Evolutionary conservation across 1,140 invertebrate species (phyloP).

Genomic region (Solen grandis): DNA sequence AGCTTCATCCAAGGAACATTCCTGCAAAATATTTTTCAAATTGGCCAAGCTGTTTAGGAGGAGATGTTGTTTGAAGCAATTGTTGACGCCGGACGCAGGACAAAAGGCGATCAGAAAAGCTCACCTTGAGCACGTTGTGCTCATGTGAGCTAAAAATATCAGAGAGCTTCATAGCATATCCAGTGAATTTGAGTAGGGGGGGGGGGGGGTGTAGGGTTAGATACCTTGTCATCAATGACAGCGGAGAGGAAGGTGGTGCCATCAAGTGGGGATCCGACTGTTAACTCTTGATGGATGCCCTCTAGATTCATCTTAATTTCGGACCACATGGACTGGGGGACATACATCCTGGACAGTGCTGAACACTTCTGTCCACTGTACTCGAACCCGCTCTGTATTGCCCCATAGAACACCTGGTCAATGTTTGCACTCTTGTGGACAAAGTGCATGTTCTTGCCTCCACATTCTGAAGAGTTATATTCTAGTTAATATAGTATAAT

Average conservation of each 20-base stretch:
- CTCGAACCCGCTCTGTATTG: slow-evolving; percentile 96
- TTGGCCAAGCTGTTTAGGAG: too few species aligned
- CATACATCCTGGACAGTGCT: slow-evolving; percentile 97
- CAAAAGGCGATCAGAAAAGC: too few species aligned
- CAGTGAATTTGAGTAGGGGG: too few species aligned
- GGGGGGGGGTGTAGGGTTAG: too few species aligned
- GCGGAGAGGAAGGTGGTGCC: slow-evolving; percentile 93
- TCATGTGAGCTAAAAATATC: too few species aligned
- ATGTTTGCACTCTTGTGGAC: slow-evolving; percentile 95
- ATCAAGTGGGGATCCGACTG: slow-evolving; percentile 93
- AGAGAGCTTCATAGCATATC: too few species aligned
- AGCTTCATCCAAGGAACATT: too few species aligned
- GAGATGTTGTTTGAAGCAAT: too few species aligned
- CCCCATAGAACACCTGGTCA: slow-evolving; percentile 90
- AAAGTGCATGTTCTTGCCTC: slow-evolving; percentile 99
- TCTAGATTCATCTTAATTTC: slow-evolving; percentile 83
- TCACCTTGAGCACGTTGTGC: too few species aligned
- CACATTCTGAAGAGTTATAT: slow-evolving; percentile 93
- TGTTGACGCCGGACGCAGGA: too few species aligned
- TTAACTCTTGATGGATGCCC: slow-evolving; percentile 81
- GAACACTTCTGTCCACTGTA: slow-evolving; percentile 99
- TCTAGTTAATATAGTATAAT: too few species aligned
- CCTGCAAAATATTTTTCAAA: too few species aligned
- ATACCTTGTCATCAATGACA: slow-evolving; percentile 94
- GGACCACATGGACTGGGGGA: slow-evolving; percentile 94